Percentiles rank a stretch among this genome's conserved stretches.
Evolutionary conservation across 2,113 vertebrate genomes (phyloP).

Genomic region (Sialia sialis): DNA sequence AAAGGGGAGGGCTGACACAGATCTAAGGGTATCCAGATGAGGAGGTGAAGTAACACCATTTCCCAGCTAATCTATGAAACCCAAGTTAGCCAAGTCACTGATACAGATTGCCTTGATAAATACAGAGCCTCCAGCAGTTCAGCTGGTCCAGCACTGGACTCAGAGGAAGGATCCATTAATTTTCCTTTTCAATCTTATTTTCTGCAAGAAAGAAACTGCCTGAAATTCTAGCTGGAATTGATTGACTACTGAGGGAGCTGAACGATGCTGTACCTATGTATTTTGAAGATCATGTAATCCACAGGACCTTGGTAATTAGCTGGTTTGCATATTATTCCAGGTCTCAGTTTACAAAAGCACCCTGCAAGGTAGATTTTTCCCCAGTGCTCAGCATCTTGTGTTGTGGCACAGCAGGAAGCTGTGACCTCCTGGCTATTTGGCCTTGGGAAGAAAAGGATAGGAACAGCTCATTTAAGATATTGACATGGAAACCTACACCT

Average conservation of each 20-base stretch:
- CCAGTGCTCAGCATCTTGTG: neutral
- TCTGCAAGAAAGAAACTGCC: neutral
- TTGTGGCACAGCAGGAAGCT: neutral
- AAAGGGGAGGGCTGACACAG: neutral
- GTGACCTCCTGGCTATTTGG: neutral
- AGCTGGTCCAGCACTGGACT: neutral
- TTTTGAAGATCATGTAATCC: neutral
- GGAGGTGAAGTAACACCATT: neutral
- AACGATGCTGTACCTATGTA: rapidly evolving
- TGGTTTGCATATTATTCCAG: neutral
- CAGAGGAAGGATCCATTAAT: neutral
- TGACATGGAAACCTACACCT: neutral
- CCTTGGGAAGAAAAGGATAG: neutral
- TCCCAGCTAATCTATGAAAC: neutral
- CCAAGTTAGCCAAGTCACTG: neutral
- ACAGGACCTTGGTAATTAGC: neutral
- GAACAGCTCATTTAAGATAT: neutral
- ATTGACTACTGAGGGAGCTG: neutral
- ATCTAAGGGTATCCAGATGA: neutral
- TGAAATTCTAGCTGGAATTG: neutral
- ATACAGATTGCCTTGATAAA: neutral
- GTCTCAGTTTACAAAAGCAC: neutral
- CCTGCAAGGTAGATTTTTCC: neutral
- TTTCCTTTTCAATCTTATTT: neutral
- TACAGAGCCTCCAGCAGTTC: neutral